These are phyloP conservation scores for Otolemur garnettii DNA, from an alignment of 2,113 vertebrate species.

Conservation along the genomic window DNA sequence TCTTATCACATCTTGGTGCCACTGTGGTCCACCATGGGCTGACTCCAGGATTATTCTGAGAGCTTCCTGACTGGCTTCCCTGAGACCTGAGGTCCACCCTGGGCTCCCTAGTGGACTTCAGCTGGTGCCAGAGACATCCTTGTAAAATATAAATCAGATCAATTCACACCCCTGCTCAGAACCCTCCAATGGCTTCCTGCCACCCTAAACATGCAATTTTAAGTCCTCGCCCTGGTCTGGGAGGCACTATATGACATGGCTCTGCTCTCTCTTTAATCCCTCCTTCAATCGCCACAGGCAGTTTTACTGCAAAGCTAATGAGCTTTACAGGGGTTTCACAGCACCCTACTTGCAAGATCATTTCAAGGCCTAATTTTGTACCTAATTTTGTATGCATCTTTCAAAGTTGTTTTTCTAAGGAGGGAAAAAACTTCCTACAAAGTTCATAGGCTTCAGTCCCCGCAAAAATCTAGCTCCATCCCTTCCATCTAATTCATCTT, in stretches of 20 bases:
- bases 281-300: not conserved
- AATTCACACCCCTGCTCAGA: not conserved
- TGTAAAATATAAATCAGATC: not conserved
- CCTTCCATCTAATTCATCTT: not conserved
- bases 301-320: not conserved
- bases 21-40: not conserved
- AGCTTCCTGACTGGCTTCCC: not conserved
- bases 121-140: not conserved
- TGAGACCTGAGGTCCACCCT: not conserved
- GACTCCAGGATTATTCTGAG: not conserved
- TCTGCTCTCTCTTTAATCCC: not conserved
- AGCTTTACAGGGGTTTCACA: not conserved
- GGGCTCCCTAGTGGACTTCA: not conserved
- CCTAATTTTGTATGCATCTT: not conserved
- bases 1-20: not conserved
- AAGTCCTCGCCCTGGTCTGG: not conserved
- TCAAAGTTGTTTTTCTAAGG: not conserved
- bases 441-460: not conserved
- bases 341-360: not conserved
- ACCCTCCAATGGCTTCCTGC: not conserved
- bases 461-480: not conserved
- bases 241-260: fast-evolving
- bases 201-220: not conserved
- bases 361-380: not conserved
- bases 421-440: not conserved